These are phyloP conservation scores for Zaprionus tsacasi DNA, from an alignment of 1,140 invertebrate species.

Conservation along the genomic window DNA sequence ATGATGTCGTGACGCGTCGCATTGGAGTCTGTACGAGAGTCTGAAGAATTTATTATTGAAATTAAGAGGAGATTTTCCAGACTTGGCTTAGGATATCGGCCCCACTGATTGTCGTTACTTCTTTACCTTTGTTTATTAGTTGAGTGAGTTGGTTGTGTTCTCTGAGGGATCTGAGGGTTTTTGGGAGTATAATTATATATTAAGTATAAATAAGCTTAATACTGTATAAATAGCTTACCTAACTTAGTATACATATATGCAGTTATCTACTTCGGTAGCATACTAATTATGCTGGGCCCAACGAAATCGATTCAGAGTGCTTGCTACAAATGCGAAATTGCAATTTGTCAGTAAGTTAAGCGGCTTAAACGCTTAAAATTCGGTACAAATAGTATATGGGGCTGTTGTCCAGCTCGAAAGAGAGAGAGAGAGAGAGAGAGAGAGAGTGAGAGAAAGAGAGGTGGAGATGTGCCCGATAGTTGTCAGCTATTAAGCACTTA, in stretches of 20 bases:
- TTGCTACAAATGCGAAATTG: conserved; percentile 23
- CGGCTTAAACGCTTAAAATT: conserved; percentile 54
- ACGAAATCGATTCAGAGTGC: not conserved
- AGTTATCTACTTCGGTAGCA: not conserved
- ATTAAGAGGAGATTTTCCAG: too few relatives aligned
- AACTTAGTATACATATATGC: not conserved
- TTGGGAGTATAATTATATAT: too few relatives aligned
- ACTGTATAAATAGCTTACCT: not conserved
- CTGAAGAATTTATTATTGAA: too few relatives aligned
- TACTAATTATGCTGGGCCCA: conserved; percentile 16
- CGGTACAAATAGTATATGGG: conserved; percentile 16
- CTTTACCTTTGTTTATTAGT: too few relatives aligned
- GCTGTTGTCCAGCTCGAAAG: not conserved
- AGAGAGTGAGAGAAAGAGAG: not conserved
- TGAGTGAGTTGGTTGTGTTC: too few relatives aligned
- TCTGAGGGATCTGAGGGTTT: too few relatives aligned
- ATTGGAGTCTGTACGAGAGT: too few relatives aligned
- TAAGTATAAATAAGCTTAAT: too few relatives aligned
- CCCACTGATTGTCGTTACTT: too few relatives aligned
- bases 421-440: not conserved
- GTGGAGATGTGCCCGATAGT: conserved; percentile 10
- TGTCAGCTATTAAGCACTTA: conserved; percentile 40
- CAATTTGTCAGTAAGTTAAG: conserved; percentile 49
- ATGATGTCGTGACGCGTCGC: too few relatives aligned
- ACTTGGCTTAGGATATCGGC: too few relatives aligned